phyloP scores from a whole-genome alignment of 2,113 vertebrate species.

The Gavia stellata region DNA sequence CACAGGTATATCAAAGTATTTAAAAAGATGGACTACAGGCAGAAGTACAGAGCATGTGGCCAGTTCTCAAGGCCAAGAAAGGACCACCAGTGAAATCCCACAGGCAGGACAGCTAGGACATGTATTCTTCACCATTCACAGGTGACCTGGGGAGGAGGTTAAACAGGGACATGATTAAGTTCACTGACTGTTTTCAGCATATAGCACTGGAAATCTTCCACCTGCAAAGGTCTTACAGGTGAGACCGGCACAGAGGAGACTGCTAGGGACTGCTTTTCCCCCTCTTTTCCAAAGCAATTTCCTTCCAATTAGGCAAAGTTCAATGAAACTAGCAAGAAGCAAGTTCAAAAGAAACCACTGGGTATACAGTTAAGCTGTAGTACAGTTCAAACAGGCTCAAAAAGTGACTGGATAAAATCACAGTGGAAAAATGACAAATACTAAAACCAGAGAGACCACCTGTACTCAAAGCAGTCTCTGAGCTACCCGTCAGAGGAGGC shows the following conservation, averaged over 20 bases:
- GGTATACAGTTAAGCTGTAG: neutral
- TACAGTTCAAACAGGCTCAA: neutral
- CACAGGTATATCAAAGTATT: neutral
- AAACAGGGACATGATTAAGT: neutral
- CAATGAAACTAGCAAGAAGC: neutral
- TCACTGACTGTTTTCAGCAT: neutral
- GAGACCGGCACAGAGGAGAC: neutral
- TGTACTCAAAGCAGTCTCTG: neutral
- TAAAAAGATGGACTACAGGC: neutral
- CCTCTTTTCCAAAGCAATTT: neutral
- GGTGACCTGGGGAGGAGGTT: neutral
- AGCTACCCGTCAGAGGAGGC: neutral
- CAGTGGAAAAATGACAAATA: neutral
- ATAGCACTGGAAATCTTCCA: neutral
- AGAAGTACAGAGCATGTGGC: neutral
- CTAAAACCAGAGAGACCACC: neutral
- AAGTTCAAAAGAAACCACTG: neutral
- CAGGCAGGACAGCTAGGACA: fast-evolving
- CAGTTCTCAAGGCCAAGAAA: neutral
- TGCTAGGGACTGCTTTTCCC: neutral
- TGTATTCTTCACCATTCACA: fast-evolving
- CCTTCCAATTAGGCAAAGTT: fast-evolving
- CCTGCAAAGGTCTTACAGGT: neutral
- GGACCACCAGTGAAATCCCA: fast-evolving
- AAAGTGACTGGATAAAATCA: neutral